phyloP scores from a whole-genome alignment of 2,888 invertebrate species.

The Leptopterna dolabrata region DNA sequence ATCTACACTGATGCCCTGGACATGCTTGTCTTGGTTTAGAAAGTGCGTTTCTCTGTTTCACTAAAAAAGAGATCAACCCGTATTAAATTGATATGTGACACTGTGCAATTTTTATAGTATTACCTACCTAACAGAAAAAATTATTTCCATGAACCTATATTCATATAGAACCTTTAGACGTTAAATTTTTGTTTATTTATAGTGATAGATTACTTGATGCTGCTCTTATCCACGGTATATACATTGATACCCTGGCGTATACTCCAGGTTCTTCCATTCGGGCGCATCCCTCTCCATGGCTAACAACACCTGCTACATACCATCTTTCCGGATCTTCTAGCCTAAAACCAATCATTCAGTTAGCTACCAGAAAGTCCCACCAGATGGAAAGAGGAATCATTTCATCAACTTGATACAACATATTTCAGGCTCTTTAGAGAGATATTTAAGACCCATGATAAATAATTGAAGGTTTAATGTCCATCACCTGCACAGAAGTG shows the following conservation, averaged over 20 bases:
- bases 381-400: no score
- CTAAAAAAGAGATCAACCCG: background rate
- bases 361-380: no score
- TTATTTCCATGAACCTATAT: no score
- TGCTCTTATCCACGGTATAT: slow-evolving; percentile 76
- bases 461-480: no score
- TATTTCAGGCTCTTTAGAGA: no score
- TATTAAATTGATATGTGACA: no score
- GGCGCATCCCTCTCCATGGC: slow-evolving; percentile 89
- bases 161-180: no score
- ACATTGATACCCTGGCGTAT: slow-evolving; percentile 82
- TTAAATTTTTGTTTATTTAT: no score
- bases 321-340: slow-evolving; percentile 69
- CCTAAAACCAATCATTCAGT: background rate
- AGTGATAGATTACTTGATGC: slow-evolving; percentile 1
- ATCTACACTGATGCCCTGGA: slow-evolving; percentile 78
- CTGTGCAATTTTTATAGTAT: no score
- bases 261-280: slow-evolving; percentile 83
- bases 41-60: slow-evolving; percentile 67
- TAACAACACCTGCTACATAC: slow-evolving; percentile 86
- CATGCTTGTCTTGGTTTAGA: slow-evolving; percentile 69
- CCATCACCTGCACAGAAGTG: slow-evolving; percentile 77
- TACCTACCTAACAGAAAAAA: no score
- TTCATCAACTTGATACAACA: no score
- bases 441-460: no score